Conservation (phyloP, 1,140 invertebrate species). For the Epicauta chinensis region DNA sequence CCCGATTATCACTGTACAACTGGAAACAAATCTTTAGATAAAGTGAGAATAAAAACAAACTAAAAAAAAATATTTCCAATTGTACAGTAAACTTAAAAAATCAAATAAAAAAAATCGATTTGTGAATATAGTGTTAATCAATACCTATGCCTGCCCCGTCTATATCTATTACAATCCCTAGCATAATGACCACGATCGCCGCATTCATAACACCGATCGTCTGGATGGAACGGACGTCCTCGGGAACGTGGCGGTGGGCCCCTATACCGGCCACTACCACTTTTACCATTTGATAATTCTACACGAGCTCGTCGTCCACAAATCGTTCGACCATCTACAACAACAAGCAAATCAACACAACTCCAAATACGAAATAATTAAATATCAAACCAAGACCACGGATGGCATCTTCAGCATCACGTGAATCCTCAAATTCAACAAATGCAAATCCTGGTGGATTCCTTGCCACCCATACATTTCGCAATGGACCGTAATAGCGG, state of each 20-base stretch:
- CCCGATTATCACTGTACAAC: conserved; percentile 10
- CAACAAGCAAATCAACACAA: conserved; percentile 10
- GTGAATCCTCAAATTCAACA: conserved; percentile 86
- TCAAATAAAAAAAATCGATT: conserved; percentile 18
- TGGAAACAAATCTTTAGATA: conserved; percentile 11
- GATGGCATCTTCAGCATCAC: conserved; percentile 91
- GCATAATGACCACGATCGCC: conserved; percentile 88
- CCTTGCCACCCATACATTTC: conserved; percentile 91
- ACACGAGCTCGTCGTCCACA: conserved; percentile 87
- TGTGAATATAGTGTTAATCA: conserved; percentile 9
- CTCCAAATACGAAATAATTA: conserved; percentile 9
- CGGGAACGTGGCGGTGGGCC: conserved; percentile 49
- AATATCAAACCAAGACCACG: conserved; percentile 58
- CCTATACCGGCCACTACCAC: conserved; percentile 53
- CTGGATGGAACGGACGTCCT: conserved; percentile 65
- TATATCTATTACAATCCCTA: conserved; percentile 71
- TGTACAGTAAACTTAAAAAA: conserved; percentile 17
- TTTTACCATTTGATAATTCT: conserved; percentile 84
- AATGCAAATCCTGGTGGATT: conserved; percentile 94
- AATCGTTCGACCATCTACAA: conserved; percentile 66
- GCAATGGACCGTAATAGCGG: conserved; percentile 86
- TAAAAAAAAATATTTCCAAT: conserved; percentile 4
- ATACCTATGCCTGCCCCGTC: conserved; percentile 50
- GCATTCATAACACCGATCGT: conserved; percentile 89
- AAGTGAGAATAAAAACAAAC: conserved; percentile 19